Percentiles rank a stretch among this genome's conserved stretches.
phyloP scores from a whole-genome alignment of 2,113 vertebrate genomes.

The Tragelaphus scriptus region DNA sequence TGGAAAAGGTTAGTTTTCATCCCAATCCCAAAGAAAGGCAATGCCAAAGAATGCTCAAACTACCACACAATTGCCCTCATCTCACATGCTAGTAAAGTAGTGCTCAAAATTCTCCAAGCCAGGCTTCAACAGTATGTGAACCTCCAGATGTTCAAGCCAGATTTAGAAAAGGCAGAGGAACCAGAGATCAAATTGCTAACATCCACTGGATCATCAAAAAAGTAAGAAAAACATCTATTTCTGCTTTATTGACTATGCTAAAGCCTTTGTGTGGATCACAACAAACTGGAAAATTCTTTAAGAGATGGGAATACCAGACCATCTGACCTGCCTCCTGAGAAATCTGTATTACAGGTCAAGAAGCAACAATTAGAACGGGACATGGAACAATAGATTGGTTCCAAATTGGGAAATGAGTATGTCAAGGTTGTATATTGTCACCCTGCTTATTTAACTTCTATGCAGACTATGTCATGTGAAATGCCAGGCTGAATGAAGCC shows the following conservation, averaged over 20 bases:
- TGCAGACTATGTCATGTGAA: background rate
- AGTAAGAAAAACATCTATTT: background rate
- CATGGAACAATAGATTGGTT: background rate
- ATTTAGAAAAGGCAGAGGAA: background rate
- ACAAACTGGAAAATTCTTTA: background rate
- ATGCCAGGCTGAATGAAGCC: background rate
- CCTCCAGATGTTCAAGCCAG: background rate
- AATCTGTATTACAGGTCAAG: background rate
- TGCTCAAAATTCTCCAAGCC: background rate
- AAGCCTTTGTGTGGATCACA: background rate
- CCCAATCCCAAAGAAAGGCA: background rate
- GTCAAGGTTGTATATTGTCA: background rate
- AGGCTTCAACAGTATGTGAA: background rate
- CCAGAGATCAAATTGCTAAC: background rate
- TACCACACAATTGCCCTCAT: rapidly evolving
- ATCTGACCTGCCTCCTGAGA: background rate
- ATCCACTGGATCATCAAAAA: background rate
- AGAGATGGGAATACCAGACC: background rate
- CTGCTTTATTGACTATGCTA: background rate
- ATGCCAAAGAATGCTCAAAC: background rate
- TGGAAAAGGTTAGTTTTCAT: background rate
- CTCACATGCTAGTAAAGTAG: background rate
- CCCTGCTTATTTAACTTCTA: background rate
- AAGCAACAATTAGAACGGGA: background rate
- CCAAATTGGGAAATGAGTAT: background rate